Evolutionary conservation across 2,888 invertebrate genomes (phyloP), one percentile per base, ranked within the genome.

Genomic region (Drosophila lacicola): DNA sequence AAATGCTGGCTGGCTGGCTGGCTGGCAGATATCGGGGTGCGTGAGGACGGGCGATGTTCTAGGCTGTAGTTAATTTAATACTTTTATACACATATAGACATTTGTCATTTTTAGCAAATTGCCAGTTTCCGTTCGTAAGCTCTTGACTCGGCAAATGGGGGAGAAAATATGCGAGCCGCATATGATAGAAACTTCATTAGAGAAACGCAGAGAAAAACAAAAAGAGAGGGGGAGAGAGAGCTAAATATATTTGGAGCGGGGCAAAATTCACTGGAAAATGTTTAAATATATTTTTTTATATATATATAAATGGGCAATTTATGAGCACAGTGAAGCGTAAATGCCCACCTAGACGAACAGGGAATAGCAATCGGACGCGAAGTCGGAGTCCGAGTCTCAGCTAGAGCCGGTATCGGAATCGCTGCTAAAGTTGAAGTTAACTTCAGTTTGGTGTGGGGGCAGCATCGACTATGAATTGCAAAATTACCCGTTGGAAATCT

Each of bases 61-160:
- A 29, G 50, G 19, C 37, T 60, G 44, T 21, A 9, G 36, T 11
- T 67, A 34, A 39, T 14, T 19, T 56, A 53, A 46, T 50, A 36
- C 74, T 64, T 51, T 36, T 29, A 13, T 44, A 44, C 9, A 51
- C 44, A 67, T 54, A 44, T 45, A 62, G 65, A 68, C 57, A 67
- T 75, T 64, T 76, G 62, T 73, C 50, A 56, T 63, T 64, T 75
- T 77, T 76, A 65, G 80, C 86, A 88, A 86, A 86, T 86, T 86
- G 84, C 88, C 78, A 70, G 86, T 88, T 86, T 86, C 85, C 85
- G 85, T 78, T 83, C 57, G 70, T 66, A 67, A 70, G 69, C 62
- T 69, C 64, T 73, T 50, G 45, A 46, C 69, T 62, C 33, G 42
- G 25, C 50, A 58, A 79, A 76, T 69, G 73, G 80, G 78, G 78